Evolutionary conservation across 30 jellyfish, hydroid and myxozoan species (phyloP).

Genomic region (Sanderia malayensis): DNA sequence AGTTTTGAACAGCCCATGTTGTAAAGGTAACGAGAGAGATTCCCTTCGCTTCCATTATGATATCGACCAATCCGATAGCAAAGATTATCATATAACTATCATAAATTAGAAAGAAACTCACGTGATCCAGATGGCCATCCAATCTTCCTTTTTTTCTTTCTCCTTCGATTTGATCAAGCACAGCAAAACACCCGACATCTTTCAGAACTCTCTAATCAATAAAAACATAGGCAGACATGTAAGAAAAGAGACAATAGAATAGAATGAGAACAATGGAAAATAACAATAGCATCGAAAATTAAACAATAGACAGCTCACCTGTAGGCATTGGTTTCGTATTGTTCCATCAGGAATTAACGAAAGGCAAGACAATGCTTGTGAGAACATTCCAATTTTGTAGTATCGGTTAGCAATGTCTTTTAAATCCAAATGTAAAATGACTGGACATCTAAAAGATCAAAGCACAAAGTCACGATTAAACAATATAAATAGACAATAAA

Average conservation of each 20-base stretch:
- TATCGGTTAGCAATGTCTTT: conserved; percentile 64
- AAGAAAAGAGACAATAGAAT: background rate
- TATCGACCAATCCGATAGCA: no score
- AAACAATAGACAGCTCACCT: conserved; percentile 36
- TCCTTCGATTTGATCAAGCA: conserved; percentile 57
- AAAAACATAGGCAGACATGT: background rate
- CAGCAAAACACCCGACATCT: conserved; percentile 68
- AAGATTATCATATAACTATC: no score
- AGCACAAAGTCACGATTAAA: no score
- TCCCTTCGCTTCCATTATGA: no score
- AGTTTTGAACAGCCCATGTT: no score
- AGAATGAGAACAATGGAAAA: background rate
- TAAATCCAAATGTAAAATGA: conserved; percentile 72
- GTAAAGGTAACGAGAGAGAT: no score
- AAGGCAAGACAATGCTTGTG: conserved; percentile 76
- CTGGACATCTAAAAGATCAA: conserved; percentile 93
- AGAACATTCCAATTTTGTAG: conserved; percentile 54
- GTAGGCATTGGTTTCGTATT: conserved; percentile 42
- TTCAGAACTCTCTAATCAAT: conserved; percentile 39
- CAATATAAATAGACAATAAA: no score
- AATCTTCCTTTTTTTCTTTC: conserved; percentile 68
- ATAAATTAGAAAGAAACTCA: conserved; percentile 39
- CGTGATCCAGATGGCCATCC: conserved; percentile 72
- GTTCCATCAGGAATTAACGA: conserved; percentile 72
- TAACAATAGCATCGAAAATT: background rate